Evolutionary conservation across 2,113 vertebrate species (phyloP).

Genomic region (Urocitellus parryii): DNA sequence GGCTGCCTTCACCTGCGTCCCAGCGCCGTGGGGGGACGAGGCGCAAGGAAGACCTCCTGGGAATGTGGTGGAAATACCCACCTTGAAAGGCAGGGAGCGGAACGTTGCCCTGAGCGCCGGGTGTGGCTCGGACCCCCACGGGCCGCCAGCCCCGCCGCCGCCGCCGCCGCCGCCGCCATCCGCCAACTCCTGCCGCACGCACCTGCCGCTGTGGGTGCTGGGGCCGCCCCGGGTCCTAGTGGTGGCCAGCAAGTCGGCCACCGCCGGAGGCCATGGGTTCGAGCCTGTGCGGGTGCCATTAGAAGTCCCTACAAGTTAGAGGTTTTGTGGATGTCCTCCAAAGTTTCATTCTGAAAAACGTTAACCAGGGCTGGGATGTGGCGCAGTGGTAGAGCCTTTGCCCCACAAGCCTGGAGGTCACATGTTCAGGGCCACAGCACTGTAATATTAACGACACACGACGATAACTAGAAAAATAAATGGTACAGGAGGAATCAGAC

Average conservation of each 20-base stretch:
- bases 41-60: constrained; percentile 26
- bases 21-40: neutral
- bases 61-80: constrained; percentile 65
- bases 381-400: neutral
- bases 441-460: neutral
- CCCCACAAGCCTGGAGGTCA: neutral
- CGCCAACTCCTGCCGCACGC: neutral
- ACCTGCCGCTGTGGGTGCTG: neutral
- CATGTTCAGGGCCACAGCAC: neutral
- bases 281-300: neutral
- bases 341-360: neutral
- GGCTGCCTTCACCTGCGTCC: constrained; percentile 62
- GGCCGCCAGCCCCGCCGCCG: neutral
- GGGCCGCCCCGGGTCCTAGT: too few species aligned
- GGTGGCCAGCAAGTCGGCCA: neutral
- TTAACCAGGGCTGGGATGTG: neutral
- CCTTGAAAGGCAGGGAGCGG: constrained; percentile 16
- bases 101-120: neutral
- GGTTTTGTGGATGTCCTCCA: neutral
- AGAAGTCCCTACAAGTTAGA: neutral
- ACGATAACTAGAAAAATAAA: neutral
- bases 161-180: neutral
- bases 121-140: neutral
- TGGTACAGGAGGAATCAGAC: too few species aligned
- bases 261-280: neutral